Evolutionary conservation across 2,888 invertebrate species (phyloP).

Genomic region (Tenthredo scrophulariae): DNA sequence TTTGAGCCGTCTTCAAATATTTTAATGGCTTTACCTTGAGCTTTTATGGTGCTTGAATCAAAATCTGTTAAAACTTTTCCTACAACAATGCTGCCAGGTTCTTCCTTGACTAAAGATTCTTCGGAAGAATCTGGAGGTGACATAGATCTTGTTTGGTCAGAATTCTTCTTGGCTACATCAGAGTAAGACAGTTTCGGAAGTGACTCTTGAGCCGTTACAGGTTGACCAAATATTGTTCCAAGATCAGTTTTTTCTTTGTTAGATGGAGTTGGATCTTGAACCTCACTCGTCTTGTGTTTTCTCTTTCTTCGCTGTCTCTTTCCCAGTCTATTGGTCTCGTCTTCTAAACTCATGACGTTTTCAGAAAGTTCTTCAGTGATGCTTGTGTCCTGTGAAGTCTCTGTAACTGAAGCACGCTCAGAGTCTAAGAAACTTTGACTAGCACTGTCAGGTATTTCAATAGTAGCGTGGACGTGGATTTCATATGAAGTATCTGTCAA

Average conservation of each 20-base stretch:
- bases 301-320: slow-evolving; percentile 64
- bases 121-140: slow-evolving; percentile 57
- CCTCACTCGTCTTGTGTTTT: slow-evolving; percentile 60
- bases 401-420: slow-evolving; percentile 55
- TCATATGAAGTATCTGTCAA: slow-evolving; percentile 69
- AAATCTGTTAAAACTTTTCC: slow-evolving; percentile 53
- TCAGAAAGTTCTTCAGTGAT: slow-evolving; percentile 60
- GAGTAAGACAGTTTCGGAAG: slow-evolving; percentile 67
- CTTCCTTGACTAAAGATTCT: slow-evolving; percentile 52
- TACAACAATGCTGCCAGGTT: slow-evolving; percentile 44
- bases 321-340: slow-evolving; percentile 43
- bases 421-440: slow-evolving; percentile 59
- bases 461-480: slow-evolving; percentile 71
- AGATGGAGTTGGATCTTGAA: slow-evolving; percentile 59
- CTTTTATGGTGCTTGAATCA: slow-evolving; percentile 18
- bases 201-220: slow-evolving; percentile 60
- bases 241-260: slow-evolving; percentile 60
- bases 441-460: slow-evolving; percentile 69
- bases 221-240: slow-evolving; percentile 63
- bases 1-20: slow-evolving; percentile 27
- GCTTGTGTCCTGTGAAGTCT: slow-evolving; percentile 61
- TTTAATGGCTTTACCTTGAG: slow-evolving; percentile 30
- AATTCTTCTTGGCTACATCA: slow-evolving; percentile 66
- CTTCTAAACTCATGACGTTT: slow-evolving; percentile 56
- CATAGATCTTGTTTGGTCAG: slow-evolving; percentile 51